Evolutionary conservation across 2,888 invertebrate species (phyloP).

Genomic region (Beris morrisii): DNA sequence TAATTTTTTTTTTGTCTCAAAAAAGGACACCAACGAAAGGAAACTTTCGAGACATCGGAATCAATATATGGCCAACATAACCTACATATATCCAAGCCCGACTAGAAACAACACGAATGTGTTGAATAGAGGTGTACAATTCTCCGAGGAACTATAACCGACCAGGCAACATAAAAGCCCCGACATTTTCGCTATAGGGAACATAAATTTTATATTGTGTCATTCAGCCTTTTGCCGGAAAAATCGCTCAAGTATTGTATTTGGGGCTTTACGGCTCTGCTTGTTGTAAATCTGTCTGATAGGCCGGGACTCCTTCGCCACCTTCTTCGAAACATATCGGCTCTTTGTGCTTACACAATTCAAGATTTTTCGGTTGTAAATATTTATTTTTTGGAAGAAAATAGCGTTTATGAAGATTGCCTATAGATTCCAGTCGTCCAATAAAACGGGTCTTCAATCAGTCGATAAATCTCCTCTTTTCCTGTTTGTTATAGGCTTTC

Average conservation of each 20-base stretch:
- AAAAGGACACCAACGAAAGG: neutral
- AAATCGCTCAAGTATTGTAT: constrained; percentile 22
- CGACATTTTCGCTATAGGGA: too few species aligned
- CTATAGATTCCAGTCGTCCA: too few species aligned
- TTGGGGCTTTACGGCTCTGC: constrained; percentile 1
- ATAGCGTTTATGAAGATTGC: too few species aligned
- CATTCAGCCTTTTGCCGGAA: constrained; percentile 21
- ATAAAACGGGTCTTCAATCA: too few species aligned
- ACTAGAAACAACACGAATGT: constrained; percentile 18
- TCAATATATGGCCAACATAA: constrained; percentile 6
- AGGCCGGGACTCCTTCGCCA: too few species aligned
- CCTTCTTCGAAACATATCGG: too few species aligned
- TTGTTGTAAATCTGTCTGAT: constrained; percentile 23
- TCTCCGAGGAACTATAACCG: too few species aligned
- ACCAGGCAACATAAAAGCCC: neutral
- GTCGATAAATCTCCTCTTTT: too few species aligned
- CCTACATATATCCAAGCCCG: constrained; percentile 8
- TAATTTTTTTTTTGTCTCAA: neutral
- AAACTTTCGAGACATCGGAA: constrained; percentile 24
- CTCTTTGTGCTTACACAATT: too few species aligned
- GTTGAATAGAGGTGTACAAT: neutral
- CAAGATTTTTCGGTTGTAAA: too few species aligned
- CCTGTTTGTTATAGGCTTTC: too few species aligned
- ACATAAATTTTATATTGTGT: constrained; percentile 31
- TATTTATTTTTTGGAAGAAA: too few species aligned